Evolutionary conservation across 2,797 vertebrate genomes (phyloP).

Genomic region (Protonibea diacanthus): DNA sequence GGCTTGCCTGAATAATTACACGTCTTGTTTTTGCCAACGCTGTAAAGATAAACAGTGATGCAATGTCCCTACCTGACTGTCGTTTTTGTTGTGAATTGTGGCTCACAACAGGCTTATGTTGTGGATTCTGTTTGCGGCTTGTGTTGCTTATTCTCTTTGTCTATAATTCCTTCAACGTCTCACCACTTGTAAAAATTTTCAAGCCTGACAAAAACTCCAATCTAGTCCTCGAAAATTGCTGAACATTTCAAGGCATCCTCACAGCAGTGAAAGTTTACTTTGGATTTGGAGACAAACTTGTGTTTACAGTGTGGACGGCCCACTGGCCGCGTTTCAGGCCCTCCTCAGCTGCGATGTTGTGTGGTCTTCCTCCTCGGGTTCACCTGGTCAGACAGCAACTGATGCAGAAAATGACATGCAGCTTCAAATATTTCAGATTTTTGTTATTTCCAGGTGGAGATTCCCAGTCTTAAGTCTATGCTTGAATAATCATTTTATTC

Average conservation of each 20-base stretch:
- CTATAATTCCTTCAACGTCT: not conserved
- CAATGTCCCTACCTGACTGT: conserved; percentile 9
- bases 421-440: not conserved
- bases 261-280: conserved; percentile 29
- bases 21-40: conserved; percentile 1
- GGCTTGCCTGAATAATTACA: conserved; percentile 45
- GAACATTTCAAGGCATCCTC: not conserved
- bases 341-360: conserved; percentile 33
- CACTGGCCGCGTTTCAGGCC: conserved; percentile 15
- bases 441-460: not conserved
- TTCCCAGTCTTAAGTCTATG: not conserved
- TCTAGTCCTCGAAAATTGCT: not conserved
- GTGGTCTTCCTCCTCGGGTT: conserved; percentile 36
- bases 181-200: not conserved
- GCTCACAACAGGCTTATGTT: not conserved
- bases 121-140: not conserved
- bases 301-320: conserved; percentile 35
- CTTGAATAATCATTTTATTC: not conserved
- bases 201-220: not conserved
- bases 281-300: conserved; percentile 29
- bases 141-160: not conserved
- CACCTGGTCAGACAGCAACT: conserved; percentile 43
- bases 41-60: conserved; percentile 39
- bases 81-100: not conserved
- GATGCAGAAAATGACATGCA: not conserved